Base-by-base conservation (phyloP, 2,113 vertebrate species). In the Varanus komodoensis region DNA sequence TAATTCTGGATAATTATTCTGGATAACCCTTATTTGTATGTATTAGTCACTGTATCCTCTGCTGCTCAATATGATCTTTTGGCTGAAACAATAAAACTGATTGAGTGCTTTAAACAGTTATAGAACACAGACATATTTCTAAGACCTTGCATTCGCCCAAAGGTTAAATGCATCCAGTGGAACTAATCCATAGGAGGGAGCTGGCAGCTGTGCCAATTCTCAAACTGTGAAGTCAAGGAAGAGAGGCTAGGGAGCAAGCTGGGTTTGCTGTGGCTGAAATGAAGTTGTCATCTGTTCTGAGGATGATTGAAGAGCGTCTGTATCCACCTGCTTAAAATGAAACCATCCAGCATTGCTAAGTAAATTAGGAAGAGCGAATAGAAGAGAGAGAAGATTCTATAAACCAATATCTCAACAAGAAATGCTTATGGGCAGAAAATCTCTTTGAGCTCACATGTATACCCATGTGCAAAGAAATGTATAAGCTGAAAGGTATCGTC, bases 301-400 rank as follows among this genome's bases (percentile, higher is more conserved):
- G 11, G 82, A 88, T 88, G 93, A 94, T 91, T 92, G 61, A 91
- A 73, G n/a, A 87, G 85, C 68, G 0, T 17, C 80, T 82, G 34
- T 91, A 9, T 89, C 61, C 82, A 69, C 82, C 74, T 68, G 0
- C 57, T 92, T 67, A 87, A 81, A 48, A 74, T 75, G 81, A n/a
- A 80, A 89, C 14, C 54, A 8, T 80, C 88, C 84, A 69, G 83
- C 89, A 92, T 91, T 8, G 87, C 82, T 2, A 2, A 2, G 91
- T 90, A 88, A 94, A 94, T 94, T 69, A 68, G 50, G 34, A 73
- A 50, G 38, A 9, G 91, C 73, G 32, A 89, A 88, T 89, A 0
- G n/a, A 17, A 86, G 88, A 81, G 61, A 87, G 85, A 90, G 93
- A 83, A 91, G 89, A 75, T 6, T 12, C 87, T 48, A 81, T 77